Evolutionary conservation across 1,140 invertebrate species (phyloP), one percentile per base, ranked within the genome.

Genomic region (Sycobia sp.): DNA sequence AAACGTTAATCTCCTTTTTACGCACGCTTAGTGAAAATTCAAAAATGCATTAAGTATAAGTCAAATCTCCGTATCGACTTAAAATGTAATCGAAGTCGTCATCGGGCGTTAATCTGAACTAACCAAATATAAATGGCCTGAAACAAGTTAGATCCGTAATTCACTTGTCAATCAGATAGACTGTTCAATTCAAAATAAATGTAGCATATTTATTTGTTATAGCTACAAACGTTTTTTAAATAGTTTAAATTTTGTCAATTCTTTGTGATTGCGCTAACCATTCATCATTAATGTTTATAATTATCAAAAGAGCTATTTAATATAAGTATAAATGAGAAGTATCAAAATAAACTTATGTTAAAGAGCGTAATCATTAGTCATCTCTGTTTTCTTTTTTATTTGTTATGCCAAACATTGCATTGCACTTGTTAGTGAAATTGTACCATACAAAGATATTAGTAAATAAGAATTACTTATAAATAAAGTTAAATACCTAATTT

Each of bases 401-500:
- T 43, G 66, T 70, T 60, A 69, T 62, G 62, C 39, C 67, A 59
- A 72, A 71, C 65, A 76, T 46, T 67, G 69, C 68, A 70, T 72
- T 67, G 69, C 74, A 77, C 71, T 77, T 73, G 75, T 79, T 78
- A 78, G 75, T 53, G 62, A 73, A 73, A 65, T 71, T 79, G 76
- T 76, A 79, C 55, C 69, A 76, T 76, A 73, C 70, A 69, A 72
- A 71, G 70, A 67, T 64, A 55, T 57, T 76, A 77, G 71, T 62
- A 61, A 59, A 70, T 76, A 75, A 76, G 69, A 72, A 76, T 75
- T 69, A 70, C 73, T 71, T 72, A 74, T 71, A 73, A 75, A 75
- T 73, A 71, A 63, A 76, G 69, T 77, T 72, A 75, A 74, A 74
- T 75, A 77, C 69, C 70, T 79, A 68, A 72, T 78, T 79, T n/a